These are phyloP conservation scores for Hycleus cichorii DNA, from an alignment of 1,140 invertebrate genomes.

Conservation along the genomic window DNA sequence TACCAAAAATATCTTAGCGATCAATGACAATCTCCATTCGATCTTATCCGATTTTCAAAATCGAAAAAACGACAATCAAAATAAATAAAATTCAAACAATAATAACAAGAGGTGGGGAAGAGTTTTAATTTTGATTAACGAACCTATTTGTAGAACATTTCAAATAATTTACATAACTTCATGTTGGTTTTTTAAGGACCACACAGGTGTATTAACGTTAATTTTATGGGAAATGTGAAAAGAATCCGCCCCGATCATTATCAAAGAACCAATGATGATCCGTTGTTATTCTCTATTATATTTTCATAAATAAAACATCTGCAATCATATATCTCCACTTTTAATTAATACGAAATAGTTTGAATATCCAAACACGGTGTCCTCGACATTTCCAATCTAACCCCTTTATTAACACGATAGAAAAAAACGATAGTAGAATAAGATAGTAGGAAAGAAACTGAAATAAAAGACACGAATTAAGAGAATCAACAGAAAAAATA, in stretches of 20 bases:
- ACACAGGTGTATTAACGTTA: constrained; percentile 15
- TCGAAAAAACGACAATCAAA: constrained; percentile 1
- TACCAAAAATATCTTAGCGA: constrained; percentile 31
- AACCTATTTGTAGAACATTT: constrained; percentile 7
- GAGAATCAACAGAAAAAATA: constrained; percentile 5
- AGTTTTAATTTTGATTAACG: constrained; percentile 23
- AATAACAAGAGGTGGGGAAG: not conserved
- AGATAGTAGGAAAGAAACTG: too few relatives aligned
- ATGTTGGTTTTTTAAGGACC: constrained; percentile 12
- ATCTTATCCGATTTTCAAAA: constrained; percentile 20
- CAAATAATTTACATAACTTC: constrained; percentile 23
- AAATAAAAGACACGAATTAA: too few relatives aligned
- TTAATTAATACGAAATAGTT: constrained; percentile 14
- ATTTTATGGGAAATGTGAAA: constrained; percentile 19
- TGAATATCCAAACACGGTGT: constrained; percentile 5
- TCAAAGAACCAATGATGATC: constrained; percentile 5
- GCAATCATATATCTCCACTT: constrained; percentile 9
- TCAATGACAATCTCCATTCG: constrained; percentile 23
- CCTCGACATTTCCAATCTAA: constrained; percentile 7
- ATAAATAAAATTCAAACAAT: not conserved
- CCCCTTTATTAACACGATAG: too few relatives aligned
- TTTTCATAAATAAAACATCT: constrained; percentile 8
- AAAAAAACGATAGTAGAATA: too few relatives aligned
- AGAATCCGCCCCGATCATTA: constrained; percentile 15
- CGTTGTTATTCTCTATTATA: constrained; percentile 3